A percentile compares a stretch with the other conserved stretches of the same genome.
Evolutionary conservation across 2,797 vertebrate genomes (phyloP).

Genomic region (Periparus ater): DNA sequence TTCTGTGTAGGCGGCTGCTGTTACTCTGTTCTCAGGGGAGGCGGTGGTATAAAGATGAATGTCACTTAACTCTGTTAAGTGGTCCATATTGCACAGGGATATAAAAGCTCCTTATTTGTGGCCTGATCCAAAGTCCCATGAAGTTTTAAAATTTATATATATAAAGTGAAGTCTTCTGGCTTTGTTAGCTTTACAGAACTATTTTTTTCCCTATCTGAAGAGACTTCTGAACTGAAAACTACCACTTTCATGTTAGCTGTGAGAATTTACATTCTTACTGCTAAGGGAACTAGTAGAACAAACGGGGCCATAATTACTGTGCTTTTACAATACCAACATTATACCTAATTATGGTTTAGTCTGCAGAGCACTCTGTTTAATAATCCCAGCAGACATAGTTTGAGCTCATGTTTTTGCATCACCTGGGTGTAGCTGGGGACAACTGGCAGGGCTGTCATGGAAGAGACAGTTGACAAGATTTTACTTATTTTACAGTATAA

Average conservation of each 20-base stretch:
- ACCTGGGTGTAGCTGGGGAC: constrained; percentile 2
- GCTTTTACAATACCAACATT: background rate
- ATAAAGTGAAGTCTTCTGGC: background rate
- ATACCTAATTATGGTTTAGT: constrained; percentile 44
- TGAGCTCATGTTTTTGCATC: constrained; percentile 15
- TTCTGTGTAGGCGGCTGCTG: background rate
- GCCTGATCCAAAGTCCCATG: background rate
- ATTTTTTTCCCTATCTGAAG: background rate
- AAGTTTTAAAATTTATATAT: background rate
- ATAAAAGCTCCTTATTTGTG: background rate
- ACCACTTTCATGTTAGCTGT: background rate
- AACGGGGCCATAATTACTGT: background rate
- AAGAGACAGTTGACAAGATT: background rate
- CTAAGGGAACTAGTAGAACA: constrained; percentile 1
- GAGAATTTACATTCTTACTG: background rate
- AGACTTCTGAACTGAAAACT: background rate
- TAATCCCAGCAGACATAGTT: constrained; percentile 28
- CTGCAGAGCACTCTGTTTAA: constrained; percentile 34
- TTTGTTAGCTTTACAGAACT: background rate
- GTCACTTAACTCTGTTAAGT: background rate
- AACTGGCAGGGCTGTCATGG: background rate
- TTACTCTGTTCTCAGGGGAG: background rate
- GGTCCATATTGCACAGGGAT: background rate
- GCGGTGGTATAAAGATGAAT: background rate
- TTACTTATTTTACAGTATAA: background rate